These are phyloP conservation scores for Tringa solitaria DNA, from an alignment of 2,113 vertebrate genomes.

Conservation along the genomic window DNA sequence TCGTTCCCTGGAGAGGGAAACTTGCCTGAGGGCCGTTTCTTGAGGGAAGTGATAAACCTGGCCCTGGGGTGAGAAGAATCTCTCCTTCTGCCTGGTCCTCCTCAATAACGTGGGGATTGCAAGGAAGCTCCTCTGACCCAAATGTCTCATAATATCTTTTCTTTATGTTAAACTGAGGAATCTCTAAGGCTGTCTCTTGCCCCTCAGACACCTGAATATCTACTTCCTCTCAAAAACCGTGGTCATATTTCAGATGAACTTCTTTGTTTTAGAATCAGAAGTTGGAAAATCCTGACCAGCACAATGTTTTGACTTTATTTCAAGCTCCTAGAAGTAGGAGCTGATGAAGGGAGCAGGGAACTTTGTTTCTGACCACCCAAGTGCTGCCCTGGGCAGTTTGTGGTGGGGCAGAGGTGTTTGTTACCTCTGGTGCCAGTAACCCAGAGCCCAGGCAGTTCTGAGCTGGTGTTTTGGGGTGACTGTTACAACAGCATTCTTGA, in stretches of 20 bases:
- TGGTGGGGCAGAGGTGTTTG: neutral
- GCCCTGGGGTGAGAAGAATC: neutral
- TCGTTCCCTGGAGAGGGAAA: neutral
- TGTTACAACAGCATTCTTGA: rapidly evolving
- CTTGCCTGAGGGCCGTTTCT: neutral
- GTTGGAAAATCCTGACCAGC: neutral
- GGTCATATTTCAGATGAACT: neutral
- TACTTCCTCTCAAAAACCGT: neutral
- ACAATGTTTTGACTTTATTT: neutral
- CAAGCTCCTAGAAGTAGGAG: neutral
- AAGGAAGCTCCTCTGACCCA: neutral
- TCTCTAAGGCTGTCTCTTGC: neutral
- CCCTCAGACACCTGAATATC: neutral
- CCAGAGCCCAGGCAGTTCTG: neutral
- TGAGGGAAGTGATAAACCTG: neutral
- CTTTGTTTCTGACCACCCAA: neutral
- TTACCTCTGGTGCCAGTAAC: neutral
- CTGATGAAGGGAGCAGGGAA: neutral
- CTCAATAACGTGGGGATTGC: neutral
- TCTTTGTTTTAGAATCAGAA: neutral
- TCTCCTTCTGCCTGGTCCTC: neutral
- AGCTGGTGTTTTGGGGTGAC: neutral
- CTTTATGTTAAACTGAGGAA: neutral
- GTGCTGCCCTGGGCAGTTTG: neutral
- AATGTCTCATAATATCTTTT: neutral